Base-by-base conservation (phyloP, 2,888 invertebrate species). In the Metacarcinus magister region DNA sequence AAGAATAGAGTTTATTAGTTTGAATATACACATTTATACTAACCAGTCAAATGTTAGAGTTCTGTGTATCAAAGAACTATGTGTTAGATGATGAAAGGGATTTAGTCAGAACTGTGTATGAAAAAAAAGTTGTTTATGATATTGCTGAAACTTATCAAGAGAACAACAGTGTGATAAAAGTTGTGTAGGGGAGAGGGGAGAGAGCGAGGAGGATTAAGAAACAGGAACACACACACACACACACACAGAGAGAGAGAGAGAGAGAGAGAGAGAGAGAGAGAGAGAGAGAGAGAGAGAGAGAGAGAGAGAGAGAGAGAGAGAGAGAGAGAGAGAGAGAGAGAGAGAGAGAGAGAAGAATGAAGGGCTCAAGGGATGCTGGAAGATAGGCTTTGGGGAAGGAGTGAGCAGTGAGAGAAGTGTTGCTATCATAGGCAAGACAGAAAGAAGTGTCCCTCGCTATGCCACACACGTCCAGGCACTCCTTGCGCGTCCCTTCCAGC, bases 261-360 rank as follows among this genome's bases (percentile, higher is more conserved):
- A 46, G 46, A 92, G 92, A 92, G 46, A 92, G 92, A 44, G 92
- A 92, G 92, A 39, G 46, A 44, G 39, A 39, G 92, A 44, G 46
- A 92, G 92, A 44, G 92, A 44, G 92, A 44, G 43, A 92, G 46
- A 95, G 90, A 95, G 95, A 90, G 95, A 95, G 95, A 95, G 95
- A 90, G 95, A 95, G 95, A 95, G 95, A 90, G 90, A 95, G 95
- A 95, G 95, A 90, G 95, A 95, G 90, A 95, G 95, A 95, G 95
- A 95, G 92, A 92, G 39, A 91, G 92, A 95, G 90, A 95, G 60
- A 60, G 39, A 54, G 93, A 67, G 67, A 67, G 67, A 67, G 67
- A 67, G 16, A 67, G 23, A 67, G 23, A 23, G 16, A 16, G 0
- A n/a, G 4, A n/a, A 23, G 67, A 23, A 67, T 67, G 67, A 16